Evolutionary conservation across 2,797 vertebrate genomes (phyloP).

Genomic region (Schizothorax lantsangensis): DNA sequence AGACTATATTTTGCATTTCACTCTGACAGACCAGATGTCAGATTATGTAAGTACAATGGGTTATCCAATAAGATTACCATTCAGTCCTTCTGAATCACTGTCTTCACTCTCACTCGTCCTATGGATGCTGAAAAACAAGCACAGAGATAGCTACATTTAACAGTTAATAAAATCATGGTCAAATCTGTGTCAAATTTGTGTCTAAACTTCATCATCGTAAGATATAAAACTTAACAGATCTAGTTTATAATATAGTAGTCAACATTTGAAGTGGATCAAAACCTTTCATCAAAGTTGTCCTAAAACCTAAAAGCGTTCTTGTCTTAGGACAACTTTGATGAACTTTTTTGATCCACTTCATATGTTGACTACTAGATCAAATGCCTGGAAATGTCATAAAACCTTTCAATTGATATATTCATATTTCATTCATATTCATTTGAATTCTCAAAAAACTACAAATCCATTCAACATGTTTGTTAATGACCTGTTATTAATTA

Average conservation of each 20-base stretch:
- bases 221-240: not conserved
- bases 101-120: not conserved
- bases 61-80: too few species aligned
- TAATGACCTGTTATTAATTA: not conserved
- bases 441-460: not conserved
- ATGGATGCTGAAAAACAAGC: not conserved
- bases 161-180: not conserved
- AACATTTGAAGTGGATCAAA: too few species aligned
- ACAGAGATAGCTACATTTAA: not conserved
- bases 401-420: not conserved
- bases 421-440: not conserved
- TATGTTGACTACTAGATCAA: too few species aligned
- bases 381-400: not conserved
- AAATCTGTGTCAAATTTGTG: too few species aligned
- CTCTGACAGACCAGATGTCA: not conserved
- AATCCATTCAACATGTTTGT: not conserved
- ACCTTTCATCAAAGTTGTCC: too few species aligned
- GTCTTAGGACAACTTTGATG: too few species aligned
- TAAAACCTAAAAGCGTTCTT: too few species aligned
- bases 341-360: too few species aligned
- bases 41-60: not conserved
- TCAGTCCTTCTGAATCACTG: constrained; percentile 6
- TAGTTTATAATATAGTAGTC: too few species aligned
- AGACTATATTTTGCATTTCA: not conserved
- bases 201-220: not conserved